Base-by-base conservation (phyloP, 1,140 invertebrate species). In the Bombus soroeensis region DNA sequence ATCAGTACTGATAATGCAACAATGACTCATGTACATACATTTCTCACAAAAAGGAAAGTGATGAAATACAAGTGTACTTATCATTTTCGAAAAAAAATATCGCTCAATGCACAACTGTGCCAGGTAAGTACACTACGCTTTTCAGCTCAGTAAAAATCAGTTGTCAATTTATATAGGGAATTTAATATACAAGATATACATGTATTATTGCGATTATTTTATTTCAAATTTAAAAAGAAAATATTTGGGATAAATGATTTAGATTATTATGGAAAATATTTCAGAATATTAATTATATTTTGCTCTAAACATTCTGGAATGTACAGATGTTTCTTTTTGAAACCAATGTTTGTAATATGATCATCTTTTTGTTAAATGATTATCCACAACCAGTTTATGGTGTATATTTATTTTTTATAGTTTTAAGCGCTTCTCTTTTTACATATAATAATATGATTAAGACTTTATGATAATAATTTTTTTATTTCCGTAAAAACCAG, bases 401-500 rank as follows among this genome's bases (percentile, higher is more conserved):
- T n/a, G 47, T 82, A 64, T 88, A 81, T 79, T 82, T 77, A 89
- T 75, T 83, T 81, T 72, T 76, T 47, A 62, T 86, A 71, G 43
- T 53, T 79, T 47, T 72, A 81, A 85, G 77, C 32, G 34, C n/a
- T 53, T 68, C 18, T 39, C 12, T 64, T 62, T 75, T 78, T 53
- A 39, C 41, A 32, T 66, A 22, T 70, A 78, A 83, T 70, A 83
- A 70, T 59, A 70, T 59, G 34, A 62, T 25, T 80, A 70, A 82
- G 4, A 80, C 39, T 77, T 88, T 66, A 90, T 37, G 64, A 86
- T 79, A 90, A 72, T 34, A 77, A 57, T 73, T 85, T 64, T 53
- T 59, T 70, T 75, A 94, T 87, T 84, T 93, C 87, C n/a, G 73
- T 71, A 59, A 87, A 90, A 85, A 95, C 86, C 77, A 80, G 79